Percentiles rank a stretch among this genome's conserved stretches.
These are phyloP conservation scores for Phyllotreta cruciferae DNA, from an alignment of 2,888 invertebrate species.

Conservation along the genomic window DNA sequence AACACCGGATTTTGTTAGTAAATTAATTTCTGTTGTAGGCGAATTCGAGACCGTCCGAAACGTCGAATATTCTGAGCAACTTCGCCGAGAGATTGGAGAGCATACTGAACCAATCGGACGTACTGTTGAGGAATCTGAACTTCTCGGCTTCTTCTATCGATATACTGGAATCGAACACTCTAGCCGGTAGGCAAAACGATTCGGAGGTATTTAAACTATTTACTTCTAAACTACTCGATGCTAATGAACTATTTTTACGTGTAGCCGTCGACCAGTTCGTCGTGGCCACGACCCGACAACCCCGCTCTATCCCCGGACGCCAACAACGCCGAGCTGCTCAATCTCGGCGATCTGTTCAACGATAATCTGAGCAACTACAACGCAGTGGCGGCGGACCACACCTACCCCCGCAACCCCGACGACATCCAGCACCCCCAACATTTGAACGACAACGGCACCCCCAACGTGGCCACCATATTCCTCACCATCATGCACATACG, in stretches of 20 bases:
- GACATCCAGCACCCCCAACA: constrained; percentile 20
- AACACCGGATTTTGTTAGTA: no score
- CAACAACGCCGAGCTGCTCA: constrained; percentile 27
- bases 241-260: no score
- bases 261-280: constrained; percentile 29
- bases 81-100: constrained; percentile 57
- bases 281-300: constrained; percentile 41
- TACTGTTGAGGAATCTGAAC: constrained; percentile 55
- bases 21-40: no score
- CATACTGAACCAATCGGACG: constrained; percentile 57
- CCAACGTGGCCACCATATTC: constrained; percentile 56
- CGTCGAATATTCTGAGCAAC: constrained; percentile 55
- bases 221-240: no score
- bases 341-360: constrained; percentile 27
- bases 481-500: constrained; percentile 57
- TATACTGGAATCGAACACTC: constrained; percentile 41
- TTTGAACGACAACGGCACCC: constrained; percentile 39
- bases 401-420: constrained; percentile 52
- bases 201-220: constrained; percentile 25
- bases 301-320: constrained; percentile 26
- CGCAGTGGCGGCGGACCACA: constrained; percentile 55
- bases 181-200: constrained; percentile 14
- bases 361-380: constrained; percentile 20
- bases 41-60: constrained; percentile 52
- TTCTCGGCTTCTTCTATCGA: constrained; percentile 51